These are phyloP conservation scores for Barypeithes pellucidus DNA, from an alignment of 2,888 invertebrate species.

Conservation along the genomic window DNA sequence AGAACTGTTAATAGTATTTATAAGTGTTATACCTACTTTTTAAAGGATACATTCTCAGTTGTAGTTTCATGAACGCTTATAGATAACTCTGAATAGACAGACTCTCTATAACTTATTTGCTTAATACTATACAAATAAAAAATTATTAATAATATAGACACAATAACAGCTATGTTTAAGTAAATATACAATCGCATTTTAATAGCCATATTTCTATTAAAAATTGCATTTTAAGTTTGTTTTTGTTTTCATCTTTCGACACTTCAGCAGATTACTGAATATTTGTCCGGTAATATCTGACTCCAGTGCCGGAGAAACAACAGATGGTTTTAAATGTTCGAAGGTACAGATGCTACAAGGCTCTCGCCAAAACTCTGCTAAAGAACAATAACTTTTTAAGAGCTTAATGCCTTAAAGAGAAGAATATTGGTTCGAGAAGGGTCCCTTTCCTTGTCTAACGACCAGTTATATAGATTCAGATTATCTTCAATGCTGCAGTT, in stretches of 20 bases:
- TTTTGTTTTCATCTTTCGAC: conserved; percentile 37
- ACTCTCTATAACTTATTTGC: conserved; percentile 52
- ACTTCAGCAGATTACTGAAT: conserved; percentile 6
- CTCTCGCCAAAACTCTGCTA: too few relatives aligned
- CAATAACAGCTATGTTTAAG: conserved; percentile 58
- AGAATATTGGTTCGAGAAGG: too few relatives aligned
- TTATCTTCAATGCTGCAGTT: too few relatives aligned
- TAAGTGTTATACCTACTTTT: conserved; percentile 39
- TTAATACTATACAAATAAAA: conserved; percentile 61
- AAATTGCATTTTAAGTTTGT: conserved; percentile 55
- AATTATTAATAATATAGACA: conserved; percentile 60
- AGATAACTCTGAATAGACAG: conserved; percentile 44
- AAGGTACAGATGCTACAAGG: too few relatives aligned
- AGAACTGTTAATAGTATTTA: too few relatives aligned
- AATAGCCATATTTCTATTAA: conserved; percentile 35
- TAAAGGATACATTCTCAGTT: conserved; percentile 53
- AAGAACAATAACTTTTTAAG: too few relatives aligned
- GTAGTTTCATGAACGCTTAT: conserved; percentile 41
- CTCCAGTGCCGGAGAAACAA: background rate
- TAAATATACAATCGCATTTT: conserved; percentile 62
- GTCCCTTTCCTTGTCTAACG: too few relatives aligned
- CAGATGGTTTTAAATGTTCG: too few relatives aligned
- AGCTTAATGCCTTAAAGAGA: too few relatives aligned
- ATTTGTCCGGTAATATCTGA: background rate
- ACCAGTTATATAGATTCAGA: too few relatives aligned